These are phyloP conservation scores for Clostera curtula DNA, from an alignment of 2,888 invertebrate species.

Conservation along the genomic window DNA sequence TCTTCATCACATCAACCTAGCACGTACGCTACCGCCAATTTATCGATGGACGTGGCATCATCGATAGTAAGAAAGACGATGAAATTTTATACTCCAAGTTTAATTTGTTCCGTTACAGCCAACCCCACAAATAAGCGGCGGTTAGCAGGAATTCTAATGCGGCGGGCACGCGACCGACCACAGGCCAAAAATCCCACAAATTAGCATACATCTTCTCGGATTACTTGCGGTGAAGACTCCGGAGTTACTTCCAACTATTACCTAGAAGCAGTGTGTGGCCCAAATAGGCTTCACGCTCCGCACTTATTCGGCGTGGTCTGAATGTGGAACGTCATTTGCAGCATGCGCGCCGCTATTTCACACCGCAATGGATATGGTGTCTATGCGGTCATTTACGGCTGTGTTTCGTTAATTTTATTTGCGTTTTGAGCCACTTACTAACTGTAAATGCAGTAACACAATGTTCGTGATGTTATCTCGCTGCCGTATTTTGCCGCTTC, in stretches of 20 bases:
- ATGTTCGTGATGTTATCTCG: conserved; percentile 32
- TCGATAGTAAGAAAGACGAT: too few species aligned
- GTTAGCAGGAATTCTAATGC: conserved; percentile 51
- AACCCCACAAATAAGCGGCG: too few species aligned
- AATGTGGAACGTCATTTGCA: conserved; percentile 60
- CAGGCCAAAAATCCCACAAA: conserved; percentile 58
- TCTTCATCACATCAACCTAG: conserved; percentile 4
- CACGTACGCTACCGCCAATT: too few species aligned
- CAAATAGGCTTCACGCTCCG: conserved; percentile 44
- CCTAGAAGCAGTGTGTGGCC: conserved; percentile 60
- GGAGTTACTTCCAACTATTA: conserved; percentile 50
- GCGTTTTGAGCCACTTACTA: conserved; percentile 35
- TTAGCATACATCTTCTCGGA: conserved; percentile 56
- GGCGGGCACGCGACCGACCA: conserved; percentile 54
- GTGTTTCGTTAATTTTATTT: conserved; percentile 47
- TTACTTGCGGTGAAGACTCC: conserved; percentile 59
- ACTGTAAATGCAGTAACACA: conserved; percentile 35
- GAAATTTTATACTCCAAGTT: too few species aligned
- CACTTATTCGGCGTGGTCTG: conserved; percentile 52
- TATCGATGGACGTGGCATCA: too few species aligned
- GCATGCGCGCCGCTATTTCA: conserved; percentile 48
- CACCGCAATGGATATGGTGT: conserved; percentile 49
- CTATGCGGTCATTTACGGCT: conserved; percentile 40
- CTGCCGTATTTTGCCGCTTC: conserved; percentile 30
- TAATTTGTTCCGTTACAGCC: too few species aligned